phyloP scores from a whole-genome alignment of 2,888 invertebrate genomes.

The Macrophya annulata region DNA sequence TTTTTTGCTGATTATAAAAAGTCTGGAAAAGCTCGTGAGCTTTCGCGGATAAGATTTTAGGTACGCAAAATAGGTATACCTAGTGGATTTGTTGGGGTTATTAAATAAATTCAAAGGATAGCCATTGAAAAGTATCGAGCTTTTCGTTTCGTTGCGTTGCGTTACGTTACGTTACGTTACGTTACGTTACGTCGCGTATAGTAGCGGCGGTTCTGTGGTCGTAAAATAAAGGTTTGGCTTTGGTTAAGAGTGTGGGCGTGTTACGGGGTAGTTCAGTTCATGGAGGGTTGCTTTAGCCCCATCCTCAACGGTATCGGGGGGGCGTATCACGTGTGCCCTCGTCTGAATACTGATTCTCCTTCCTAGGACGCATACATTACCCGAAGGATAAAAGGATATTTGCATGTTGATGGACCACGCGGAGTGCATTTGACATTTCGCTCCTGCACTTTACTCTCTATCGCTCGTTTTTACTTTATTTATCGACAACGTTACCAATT shows the following conservation, averaged over 20 bases:
- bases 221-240: constrained; percentile 69
- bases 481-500: constrained; percentile 6
- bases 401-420: constrained; percentile 76
- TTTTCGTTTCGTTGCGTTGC: background rate
- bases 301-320: constrained; percentile 65
- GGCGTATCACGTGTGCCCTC: constrained; percentile 72
- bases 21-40: background rate
- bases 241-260: constrained; percentile 57
- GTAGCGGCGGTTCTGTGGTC: constrained; percentile 59
- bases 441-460: constrained; percentile 69
- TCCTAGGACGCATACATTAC: constrained; percentile 75
- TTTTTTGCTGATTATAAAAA: background rate
- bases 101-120: constrained; percentile 52
- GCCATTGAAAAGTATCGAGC: constrained; percentile 58
- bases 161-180: background rate
- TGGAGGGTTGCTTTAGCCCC: constrained; percentile 65
- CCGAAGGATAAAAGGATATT: constrained; percentile 75
- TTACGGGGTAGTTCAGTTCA: constrained; percentile 58
- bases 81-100: constrained; percentile 24
- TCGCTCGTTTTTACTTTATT: background rate
- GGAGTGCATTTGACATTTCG: constrained; percentile 76
- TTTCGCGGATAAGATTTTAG: background rate
- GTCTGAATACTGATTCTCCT: constrained; percentile 75
- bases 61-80: background rate
- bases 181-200: background rate